Evolutionary conservation across 2,888 invertebrate genomes (phyloP).

Genomic region (Xylocampa areola): DNA sequence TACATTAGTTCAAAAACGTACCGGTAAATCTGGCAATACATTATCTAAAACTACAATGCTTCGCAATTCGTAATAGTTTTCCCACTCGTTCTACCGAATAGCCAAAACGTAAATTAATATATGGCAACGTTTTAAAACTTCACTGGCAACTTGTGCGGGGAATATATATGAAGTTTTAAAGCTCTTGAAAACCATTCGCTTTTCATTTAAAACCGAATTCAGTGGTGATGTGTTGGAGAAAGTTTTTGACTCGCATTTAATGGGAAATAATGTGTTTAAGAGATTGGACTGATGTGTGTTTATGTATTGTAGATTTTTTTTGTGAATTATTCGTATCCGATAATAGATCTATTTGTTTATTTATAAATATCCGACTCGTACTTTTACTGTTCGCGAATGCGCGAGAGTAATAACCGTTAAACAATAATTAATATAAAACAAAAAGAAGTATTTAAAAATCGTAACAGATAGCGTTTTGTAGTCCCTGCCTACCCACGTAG

Average conservation of each 20-base stretch:
- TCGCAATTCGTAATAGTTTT: slow-evolving; percentile 21
- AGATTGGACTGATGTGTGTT: too few relatives aligned
- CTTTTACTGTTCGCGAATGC: too few relatives aligned
- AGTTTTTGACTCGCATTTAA: slow-evolving; percentile 31
- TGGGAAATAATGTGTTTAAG: slow-evolving; percentile 23
- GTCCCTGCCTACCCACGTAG: too few relatives aligned
- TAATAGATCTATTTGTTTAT: too few relatives aligned
- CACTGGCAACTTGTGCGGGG: slow-evolving; percentile 26
- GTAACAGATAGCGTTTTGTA: too few relatives aligned
- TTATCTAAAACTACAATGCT: slow-evolving; percentile 18
- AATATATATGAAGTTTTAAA: slow-evolving; percentile 47
- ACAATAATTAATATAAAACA: too few relatives aligned
- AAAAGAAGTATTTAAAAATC: too few relatives aligned
- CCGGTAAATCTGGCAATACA: slow-evolving; percentile 4
- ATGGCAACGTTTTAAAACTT: slow-evolving; percentile 51
- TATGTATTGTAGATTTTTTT: too few relatives aligned
- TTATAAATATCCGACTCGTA: too few relatives aligned
- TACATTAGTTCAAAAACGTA: neutral
- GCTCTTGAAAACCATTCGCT: slow-evolving; percentile 53
- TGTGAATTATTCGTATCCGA: too few relatives aligned
- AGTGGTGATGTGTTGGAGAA: slow-evolving; percentile 24
- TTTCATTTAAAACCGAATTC: slow-evolving; percentile 43
- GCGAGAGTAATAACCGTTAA: too few relatives aligned
- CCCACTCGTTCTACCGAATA: slow-evolving; percentile 21
- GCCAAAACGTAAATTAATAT: slow-evolving; percentile 51